Evolutionary conservation across 2,113 vertebrate species (phyloP).

Genomic region (Lanius collurio): DNA sequence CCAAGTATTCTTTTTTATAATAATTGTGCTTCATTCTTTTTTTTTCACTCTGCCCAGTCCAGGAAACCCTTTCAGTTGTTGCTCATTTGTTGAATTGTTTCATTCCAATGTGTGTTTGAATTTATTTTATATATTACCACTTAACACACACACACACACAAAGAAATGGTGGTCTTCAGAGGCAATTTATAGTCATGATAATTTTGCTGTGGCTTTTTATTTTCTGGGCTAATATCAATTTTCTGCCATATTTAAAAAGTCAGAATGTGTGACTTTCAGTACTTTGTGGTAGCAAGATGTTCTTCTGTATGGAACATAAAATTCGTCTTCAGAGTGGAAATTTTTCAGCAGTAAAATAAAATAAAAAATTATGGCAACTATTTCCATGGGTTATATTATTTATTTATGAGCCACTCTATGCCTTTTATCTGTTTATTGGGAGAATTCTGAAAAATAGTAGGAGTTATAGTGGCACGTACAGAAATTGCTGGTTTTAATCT

Average conservation of each 20-base stretch:
- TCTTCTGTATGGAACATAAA: constrained; percentile 19
- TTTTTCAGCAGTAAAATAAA: background rate
- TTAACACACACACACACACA: background rate
- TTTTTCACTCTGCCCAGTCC: background rate
- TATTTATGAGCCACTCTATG: background rate
- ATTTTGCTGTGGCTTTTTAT: background rate
- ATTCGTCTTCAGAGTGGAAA: background rate
- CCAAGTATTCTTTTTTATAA: background rate
- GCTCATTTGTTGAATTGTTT: background rate
- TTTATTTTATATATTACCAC: background rate
- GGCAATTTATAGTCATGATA: background rate
- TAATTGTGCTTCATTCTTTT: background rate
- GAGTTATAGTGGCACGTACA: background rate
- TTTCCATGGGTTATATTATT: background rate
- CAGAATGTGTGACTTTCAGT: background rate
- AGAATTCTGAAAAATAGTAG: background rate
- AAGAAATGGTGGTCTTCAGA: background rate
- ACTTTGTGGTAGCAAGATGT: background rate
- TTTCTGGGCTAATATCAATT: background rate
- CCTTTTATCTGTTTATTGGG: background rate
- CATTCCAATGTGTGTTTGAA: background rate
- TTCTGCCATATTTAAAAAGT: background rate
- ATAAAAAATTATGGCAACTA: background rate
- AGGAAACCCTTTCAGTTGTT: background rate
- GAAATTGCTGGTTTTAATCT: background rate